Conservation (phyloP, 2,113 vertebrate species). For the Periophthalmus modestus region DNA sequence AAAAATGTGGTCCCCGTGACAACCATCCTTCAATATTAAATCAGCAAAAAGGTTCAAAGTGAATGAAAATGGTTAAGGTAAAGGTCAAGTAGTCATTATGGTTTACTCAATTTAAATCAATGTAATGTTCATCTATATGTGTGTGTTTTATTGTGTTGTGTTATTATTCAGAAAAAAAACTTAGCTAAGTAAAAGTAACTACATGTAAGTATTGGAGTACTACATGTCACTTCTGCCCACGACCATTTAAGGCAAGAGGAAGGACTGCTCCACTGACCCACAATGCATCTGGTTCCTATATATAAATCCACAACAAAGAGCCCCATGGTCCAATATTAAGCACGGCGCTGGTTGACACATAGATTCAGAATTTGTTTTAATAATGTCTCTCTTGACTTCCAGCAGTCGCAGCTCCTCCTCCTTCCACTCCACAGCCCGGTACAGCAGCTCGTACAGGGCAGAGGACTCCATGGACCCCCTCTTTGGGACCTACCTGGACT, state of each 20-base stretch:
- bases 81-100: too few species aligned
- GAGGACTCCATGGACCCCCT: conserved; percentile 56
- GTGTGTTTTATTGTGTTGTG: too few species aligned
- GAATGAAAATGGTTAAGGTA: too few species aligned
- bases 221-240: not conserved
- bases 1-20: too few species aligned
- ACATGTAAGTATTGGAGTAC: not conserved
- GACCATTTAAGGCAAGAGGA: conserved; percentile 71
- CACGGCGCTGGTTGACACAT: not conserved
- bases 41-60: too few species aligned
- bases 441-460: conserved; percentile 60
- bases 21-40: too few species aligned
- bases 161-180: too few species aligned
- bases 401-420: conserved; percentile 69
- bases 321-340: not conserved
- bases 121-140: too few species aligned
- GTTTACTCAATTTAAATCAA: too few species aligned
- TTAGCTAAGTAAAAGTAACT: not conserved
- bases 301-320: conserved; percentile 36
- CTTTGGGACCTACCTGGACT: conserved; percentile 70
- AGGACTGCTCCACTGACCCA: conserved; percentile 52
- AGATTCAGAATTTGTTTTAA: not conserved
- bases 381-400: conserved; percentile 72
- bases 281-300: conserved; percentile 53
- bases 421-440: conserved; percentile 61